phyloP scores from a whole-genome alignment of 2,113 vertebrate species.

The Erythrocercus mccallii region DNA sequence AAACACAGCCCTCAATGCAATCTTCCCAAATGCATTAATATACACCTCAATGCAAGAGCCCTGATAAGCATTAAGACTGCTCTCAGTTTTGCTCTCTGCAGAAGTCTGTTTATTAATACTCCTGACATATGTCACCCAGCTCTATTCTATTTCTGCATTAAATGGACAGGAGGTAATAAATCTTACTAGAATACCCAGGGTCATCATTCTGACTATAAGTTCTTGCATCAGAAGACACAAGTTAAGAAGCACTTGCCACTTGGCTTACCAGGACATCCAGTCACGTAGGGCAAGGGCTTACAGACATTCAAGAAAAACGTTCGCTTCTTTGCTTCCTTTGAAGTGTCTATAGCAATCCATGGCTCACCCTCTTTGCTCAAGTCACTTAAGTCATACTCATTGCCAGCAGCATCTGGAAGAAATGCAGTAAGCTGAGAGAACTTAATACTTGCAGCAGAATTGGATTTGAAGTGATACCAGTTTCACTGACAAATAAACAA shows the following conservation, averaged over 20 bases:
- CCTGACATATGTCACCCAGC: neutral
- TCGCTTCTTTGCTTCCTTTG: constrained; percentile 60
- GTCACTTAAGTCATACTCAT: constrained; percentile 89
- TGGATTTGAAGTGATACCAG: neutral
- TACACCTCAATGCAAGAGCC: neutral
- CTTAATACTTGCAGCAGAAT: neutral
- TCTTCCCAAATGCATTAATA: neutral
- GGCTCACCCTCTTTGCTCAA: constrained; percentile 77
- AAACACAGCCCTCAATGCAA: neutral
- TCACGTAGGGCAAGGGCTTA: constrained; percentile 79
- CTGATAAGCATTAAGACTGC: neutral
- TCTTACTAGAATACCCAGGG: neutral
- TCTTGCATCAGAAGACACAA: neutral
- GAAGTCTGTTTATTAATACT: neutral
- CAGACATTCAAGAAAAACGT: constrained; percentile 91
- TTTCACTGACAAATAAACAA: neutral
- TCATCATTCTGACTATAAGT: neutral
- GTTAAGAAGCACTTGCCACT: neutral
- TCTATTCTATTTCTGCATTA: neutral
- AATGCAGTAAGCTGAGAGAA: neutral
- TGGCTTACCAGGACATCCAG: constrained; percentile 80
- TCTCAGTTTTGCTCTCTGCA: neutral
- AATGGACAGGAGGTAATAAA: neutral
- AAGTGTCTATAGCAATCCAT: constrained; percentile 85
- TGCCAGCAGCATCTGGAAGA: constrained; percentile 83